Conservation (phyloP, 2,797 vertebrate genomes). For the Liasis olivaceus region DNA sequence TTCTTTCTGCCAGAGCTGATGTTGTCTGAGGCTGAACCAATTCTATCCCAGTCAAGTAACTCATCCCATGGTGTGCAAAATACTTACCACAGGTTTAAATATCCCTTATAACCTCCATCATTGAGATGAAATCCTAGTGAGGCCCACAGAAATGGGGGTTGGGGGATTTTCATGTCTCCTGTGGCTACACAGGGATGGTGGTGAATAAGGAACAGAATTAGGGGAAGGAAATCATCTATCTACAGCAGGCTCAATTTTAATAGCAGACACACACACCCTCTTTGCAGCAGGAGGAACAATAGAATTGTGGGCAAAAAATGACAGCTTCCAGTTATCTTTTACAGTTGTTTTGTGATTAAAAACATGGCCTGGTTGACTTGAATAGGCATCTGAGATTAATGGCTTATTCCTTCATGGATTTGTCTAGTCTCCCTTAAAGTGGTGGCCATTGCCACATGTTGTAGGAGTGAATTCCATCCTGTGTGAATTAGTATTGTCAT, state of each 20-base stretch:
- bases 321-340: not conserved
- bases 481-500: not conserved
- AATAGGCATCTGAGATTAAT: not conserved
- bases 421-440: not conserved
- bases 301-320: not conserved
- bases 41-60: not conserved
- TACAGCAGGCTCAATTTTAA: not conserved
- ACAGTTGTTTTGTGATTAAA: not conserved
- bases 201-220: not conserved
- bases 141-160: not conserved
- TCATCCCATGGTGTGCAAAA: not conserved
- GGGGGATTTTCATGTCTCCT: not conserved
- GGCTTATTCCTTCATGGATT: not conserved
- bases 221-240: not conserved
- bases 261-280: not conserved
- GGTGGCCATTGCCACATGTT: not conserved
- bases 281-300: not conserved
- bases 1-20: too few species aligned
- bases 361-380: not conserved
- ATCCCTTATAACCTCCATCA: not conserved
- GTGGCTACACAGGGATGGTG: not conserved
- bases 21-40: too few species aligned
- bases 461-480: not conserved
- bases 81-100: not conserved
- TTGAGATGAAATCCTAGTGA: not conserved